A percentile compares a stretch with the other conserved stretches of the same genome.
These are phyloP conservation scores for Ophthalmolycus amberensis DNA, from an alignment of 2,113 vertebrate genomes.

Conservation along the genomic window DNA sequence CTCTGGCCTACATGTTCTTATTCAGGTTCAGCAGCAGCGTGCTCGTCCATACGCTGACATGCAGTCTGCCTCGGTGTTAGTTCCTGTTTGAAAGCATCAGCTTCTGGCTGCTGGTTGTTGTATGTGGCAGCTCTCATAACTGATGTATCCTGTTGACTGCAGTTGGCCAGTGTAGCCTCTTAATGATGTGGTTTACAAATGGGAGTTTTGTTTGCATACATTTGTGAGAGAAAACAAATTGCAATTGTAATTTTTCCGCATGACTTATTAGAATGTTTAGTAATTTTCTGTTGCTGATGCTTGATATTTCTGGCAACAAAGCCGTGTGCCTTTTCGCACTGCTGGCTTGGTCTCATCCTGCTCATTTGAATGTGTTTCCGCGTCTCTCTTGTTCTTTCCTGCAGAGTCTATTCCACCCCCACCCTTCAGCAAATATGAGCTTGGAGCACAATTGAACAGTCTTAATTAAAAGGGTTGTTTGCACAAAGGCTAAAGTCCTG, in stretches of 20 bases:
- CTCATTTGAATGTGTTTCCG: background rate
- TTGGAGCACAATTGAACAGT: constrained; percentile 54
- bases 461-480: constrained; percentile 76
- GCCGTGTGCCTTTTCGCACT: background rate
- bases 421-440: constrained; percentile 60
- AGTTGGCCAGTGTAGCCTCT: constrained; percentile 4
- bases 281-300: background rate
- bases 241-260: background rate
- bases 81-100: constrained; percentile 3
- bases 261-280: background rate
- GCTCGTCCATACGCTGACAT: background rate
- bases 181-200: constrained; percentile 4
- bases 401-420: constrained; percentile 29
- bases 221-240: constrained; percentile 9
- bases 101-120: constrained; percentile 14
- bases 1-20: background rate
- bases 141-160: background rate
- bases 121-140: background rate
- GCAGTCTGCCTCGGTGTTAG: background rate
- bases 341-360: background rate
- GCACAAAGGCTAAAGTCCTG: constrained; percentile 67
- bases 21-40: background rate
- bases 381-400: constrained; percentile 30
- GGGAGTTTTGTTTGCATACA: background rate
- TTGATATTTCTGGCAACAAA: constrained; percentile 23